Conservation (phyloP, 92 coral and sea anemone genomes). For the Nematostella vectensis region DNA sequence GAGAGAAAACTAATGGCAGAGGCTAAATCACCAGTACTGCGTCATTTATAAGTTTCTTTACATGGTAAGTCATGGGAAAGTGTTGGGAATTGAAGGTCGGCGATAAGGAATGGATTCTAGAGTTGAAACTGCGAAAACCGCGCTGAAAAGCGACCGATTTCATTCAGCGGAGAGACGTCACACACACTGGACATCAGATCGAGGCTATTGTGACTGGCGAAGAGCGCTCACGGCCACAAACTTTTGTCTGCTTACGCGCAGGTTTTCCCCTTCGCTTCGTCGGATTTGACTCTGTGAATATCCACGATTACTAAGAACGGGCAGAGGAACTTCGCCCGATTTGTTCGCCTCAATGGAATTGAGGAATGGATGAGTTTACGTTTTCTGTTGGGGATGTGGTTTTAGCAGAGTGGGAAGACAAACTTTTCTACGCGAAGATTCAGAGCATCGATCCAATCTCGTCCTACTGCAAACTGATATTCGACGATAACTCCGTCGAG, state of each 20-base stretch:
- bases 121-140: slow-evolving; percentile 24
- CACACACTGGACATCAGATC: slow-evolving; percentile 65
- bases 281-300: too few relatives aligned
- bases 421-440: slow-evolving; percentile 97
- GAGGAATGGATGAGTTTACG: slow-evolving; percentile 89
- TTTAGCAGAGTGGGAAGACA: slow-evolving; percentile 99
- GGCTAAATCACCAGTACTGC: slow-evolving; percentile 61
- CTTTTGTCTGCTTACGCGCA: slow-evolving; percentile 23
- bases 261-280: slow-evolving; percentile 13
- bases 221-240: slow-evolving; percentile 24
- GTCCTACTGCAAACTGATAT: slow-evolving; percentile 77
- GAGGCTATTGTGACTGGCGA: slow-evolving; percentile 54
- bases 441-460: slow-evolving; percentile 76
- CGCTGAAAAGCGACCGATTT: slow-evolving; percentile 36
- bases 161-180: slow-evolving; percentile 56
- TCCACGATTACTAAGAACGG: slow-evolving; percentile 12
- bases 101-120: slow-evolving; percentile 1
- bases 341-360: slow-evolving; percentile 59
- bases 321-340: slow-evolving; percentile 9
- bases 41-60: too few relatives aligned
- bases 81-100: slow-evolving; percentile 7
- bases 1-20: slow-evolving; percentile 80
- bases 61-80: slow-evolving; percentile 24
- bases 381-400: slow-evolving; percentile 92
- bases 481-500: slow-evolving; percentile 98